Percentiles rank a stretch among this genome's conserved stretches.
These are phyloP conservation scores for Microctonus brassicae DNA, from an alignment of 2,888 invertebrate genomes.

Conservation along the genomic window DNA sequence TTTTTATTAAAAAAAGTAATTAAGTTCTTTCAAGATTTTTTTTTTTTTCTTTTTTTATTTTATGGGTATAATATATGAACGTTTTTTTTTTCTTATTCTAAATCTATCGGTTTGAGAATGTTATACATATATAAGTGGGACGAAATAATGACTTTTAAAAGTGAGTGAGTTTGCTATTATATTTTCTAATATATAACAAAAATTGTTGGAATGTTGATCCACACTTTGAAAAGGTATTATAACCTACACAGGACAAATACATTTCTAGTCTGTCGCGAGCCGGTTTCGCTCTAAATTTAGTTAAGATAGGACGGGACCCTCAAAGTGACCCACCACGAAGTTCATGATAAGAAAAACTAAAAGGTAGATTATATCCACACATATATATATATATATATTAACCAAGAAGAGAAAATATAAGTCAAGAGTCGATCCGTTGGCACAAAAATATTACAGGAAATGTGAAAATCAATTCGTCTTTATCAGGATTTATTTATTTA, in stretches of 20 bases:
- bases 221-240: constrained; percentile 57
- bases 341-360: constrained; percentile 13
- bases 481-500: background rate
- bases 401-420: background rate
- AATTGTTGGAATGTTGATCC: constrained; percentile 26
- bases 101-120: constrained; percentile 8
- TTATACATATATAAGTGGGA: background rate
- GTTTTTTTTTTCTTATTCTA: no score
- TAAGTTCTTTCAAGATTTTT: constrained; percentile 1
- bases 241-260: constrained; percentile 53
- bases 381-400: no score
- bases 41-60: constrained; percentile 13
- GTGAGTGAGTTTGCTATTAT: background rate
- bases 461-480: background rate
- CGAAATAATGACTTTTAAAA: constrained; percentile 18
- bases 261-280: constrained; percentile 53
- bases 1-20: background rate
- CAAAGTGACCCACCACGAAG: constrained; percentile 50
- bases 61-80: background rate
- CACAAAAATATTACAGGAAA: constrained; percentile 7
- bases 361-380: background rate
- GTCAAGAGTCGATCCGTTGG: background rate
- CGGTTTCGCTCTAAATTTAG: constrained; percentile 59
- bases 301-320: constrained; percentile 53
- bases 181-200: constrained; percentile 12